Evolutionary conservation across 2,113 vertebrate species (phyloP).

Genomic region (Carassius carassius): DNA sequence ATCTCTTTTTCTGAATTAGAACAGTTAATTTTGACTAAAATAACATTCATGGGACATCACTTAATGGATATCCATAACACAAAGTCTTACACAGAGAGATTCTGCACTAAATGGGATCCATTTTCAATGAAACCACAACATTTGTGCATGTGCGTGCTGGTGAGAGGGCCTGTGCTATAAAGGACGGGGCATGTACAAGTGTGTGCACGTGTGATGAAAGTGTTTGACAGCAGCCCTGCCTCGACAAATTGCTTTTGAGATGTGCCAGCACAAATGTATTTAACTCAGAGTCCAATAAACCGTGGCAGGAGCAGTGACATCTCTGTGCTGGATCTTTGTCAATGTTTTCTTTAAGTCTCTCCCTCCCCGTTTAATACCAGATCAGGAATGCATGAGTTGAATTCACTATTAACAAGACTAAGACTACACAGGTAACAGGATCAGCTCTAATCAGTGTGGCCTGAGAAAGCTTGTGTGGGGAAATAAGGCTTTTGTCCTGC

Average conservation of each 20-base stretch:
- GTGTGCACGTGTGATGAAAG: conserved; percentile 64
- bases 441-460: conserved; percentile 86
- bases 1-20: not conserved
- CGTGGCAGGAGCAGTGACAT: conserved; percentile 72
- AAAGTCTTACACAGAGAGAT: not conserved
- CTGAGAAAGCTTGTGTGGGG: conserved; percentile 78
- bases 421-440: conserved; percentile 91
- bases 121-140: conserved; percentile 11
- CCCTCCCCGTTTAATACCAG: conserved; percentile 69
- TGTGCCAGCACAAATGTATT: conserved; percentile 68
- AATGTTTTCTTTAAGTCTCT: conserved; percentile 65
- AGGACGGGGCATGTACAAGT: conserved; percentile 57
- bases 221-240: conserved; percentile 59
- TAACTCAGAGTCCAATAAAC: conserved; percentile 60
- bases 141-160: conserved; percentile 40
- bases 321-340: conserved; percentile 66
- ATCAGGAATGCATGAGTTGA: conserved; percentile 87
- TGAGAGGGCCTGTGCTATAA: conserved; percentile 20
- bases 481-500: conserved; percentile 81
- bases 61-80: not conserved
- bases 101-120: not conserved
- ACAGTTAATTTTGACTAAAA: not conserved
- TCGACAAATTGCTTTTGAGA: conserved; percentile 63
- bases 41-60: not conserved
- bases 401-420: conserved; percentile 83